Evolutionary conservation across 1,140 invertebrate genomes (phyloP), one percentile per base, ranked within the genome.

Genomic region (Popillia japonica): DNA sequence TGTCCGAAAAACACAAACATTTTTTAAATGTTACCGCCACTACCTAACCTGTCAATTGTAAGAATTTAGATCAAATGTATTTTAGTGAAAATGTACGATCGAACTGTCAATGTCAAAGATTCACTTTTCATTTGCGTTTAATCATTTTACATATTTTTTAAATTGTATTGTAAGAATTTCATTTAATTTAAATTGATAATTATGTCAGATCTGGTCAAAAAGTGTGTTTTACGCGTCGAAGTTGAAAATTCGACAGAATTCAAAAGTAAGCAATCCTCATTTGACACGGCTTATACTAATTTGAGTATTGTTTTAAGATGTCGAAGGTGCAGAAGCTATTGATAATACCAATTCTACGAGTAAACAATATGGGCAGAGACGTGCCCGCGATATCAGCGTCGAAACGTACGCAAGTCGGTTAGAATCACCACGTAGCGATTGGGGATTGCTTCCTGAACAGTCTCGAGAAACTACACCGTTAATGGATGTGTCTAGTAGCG

Each of bases 321-420:
- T 83, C 76, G 81, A 85, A 11, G 86, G 84, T 81, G 74, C 79
- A 42, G 78, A 74, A 73, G 77, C 77, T 22, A 78, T 59, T n/a
- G 41, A 73, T 14, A 44, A 81, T 40, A 8, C 61, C 4, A 64
- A 64, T 22, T 64, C 7, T 7, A 27, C 61, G 4, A 20, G n/a
- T 22, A 86, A 84, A 59, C 84, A 40, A 80, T 84, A 90, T 55
- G 92, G 91, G 59, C 87, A 90, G 79, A 85, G 92, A 72, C 89
- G 90, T 83, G 84, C 90, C 2, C 87, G 88, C 42, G 89, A 92
- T 78, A 92, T 94, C 74, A 90, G 87, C 61, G 89, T 94, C 8
- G 92, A 93, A 84, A 93, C 91, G 61, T 92, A 91, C 81, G 88
- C 90, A 14, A 90, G 88, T 82, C 81, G 87, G 40, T 83, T 88